Conservation (phyloP, 35 echinoderm and acorn worm species). For the Heliocidaris erythrogramma region DNA sequence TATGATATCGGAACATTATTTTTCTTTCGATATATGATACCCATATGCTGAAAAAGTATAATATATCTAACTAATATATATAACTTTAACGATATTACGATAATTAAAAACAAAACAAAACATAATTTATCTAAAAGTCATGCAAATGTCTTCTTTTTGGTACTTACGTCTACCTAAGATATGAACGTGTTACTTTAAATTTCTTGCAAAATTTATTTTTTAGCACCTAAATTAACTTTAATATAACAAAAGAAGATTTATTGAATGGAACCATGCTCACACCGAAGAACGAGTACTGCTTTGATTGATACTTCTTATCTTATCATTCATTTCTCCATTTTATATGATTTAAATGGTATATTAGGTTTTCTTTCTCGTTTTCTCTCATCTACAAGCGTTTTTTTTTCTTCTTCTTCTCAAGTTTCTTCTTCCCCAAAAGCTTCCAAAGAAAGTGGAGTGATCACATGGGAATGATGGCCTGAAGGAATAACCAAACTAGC, state of each 20-base stretch:
- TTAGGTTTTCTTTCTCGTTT: neutral
- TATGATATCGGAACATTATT: neutral
- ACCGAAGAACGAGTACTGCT: neutral
- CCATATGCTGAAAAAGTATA: too few relatives aligned
- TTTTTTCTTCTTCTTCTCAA: neutral
- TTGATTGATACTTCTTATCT: neutral
- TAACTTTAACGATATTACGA: too few relatives aligned
- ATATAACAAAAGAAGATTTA: too few relatives aligned
- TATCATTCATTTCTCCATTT: neutral
- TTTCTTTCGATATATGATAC: neutral
- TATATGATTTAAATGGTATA: neutral
- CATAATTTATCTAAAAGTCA: neutral
- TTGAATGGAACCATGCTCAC: neutral
- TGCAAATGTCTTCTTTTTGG: too few relatives aligned
- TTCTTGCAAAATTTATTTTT: too few relatives aligned
- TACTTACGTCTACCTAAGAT: constrained; percentile 7
- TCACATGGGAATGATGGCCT: neutral
- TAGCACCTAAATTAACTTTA: too few relatives aligned
- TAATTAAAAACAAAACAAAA: too few relatives aligned
- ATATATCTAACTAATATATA: too few relatives aligned
- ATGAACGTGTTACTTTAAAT: neutral
- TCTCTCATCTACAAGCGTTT: neutral
- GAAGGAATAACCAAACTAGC: neutral
- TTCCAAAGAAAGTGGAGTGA: neutral
- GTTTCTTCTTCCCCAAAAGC: neutral